A percentile compares a stretch with the other conserved stretches of the same genome.
phyloP scores from a whole-genome alignment of 92 coral and sea anemone genomes.

The Phymanthus crucifer region DNA sequence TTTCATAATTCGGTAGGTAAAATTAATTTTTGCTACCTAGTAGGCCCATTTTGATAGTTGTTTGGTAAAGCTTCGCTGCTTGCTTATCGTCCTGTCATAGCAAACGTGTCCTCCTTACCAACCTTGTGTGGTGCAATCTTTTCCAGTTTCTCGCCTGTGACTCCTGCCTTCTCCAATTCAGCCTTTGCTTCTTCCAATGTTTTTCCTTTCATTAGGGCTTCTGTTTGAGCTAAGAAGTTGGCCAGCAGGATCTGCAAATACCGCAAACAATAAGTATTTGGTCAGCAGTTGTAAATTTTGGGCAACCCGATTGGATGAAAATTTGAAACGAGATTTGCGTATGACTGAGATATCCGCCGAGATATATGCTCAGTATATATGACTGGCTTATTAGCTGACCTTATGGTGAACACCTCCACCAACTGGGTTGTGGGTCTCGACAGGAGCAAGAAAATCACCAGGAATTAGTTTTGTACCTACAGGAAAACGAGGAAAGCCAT shows the following conservation, averaged over 20 bases:
- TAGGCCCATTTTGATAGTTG: too few relatives aligned
- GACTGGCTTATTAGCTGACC: constrained; percentile 34
- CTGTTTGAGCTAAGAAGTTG: constrained; percentile 94
- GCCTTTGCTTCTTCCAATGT: constrained; percentile 73
- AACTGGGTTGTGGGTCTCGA: constrained; percentile 90
- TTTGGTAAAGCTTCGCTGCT: too few relatives aligned
- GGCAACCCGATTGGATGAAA: too few relatives aligned
- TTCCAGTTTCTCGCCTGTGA: constrained; percentile 65
- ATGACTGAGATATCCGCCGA: too few relatives aligned
- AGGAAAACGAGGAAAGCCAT: neutral
- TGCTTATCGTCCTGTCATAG: too few relatives aligned
- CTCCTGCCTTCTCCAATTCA: constrained; percentile 80
- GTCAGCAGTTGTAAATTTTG: too few relatives aligned
- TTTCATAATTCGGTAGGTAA: too few relatives aligned
- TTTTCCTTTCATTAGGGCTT: constrained; percentile 97
- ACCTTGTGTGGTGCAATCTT: constrained; percentile 88
- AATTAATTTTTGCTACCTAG: too few relatives aligned
- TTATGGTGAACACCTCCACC: constrained; percentile 82
- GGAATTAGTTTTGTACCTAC: constrained; percentile 89
- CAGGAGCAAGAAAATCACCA: constrained; percentile 87
- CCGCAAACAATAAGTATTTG: neutral
- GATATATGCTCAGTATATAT: too few relatives aligned
- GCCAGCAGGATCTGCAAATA: constrained; percentile 77
- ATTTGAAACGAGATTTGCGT: too few relatives aligned
- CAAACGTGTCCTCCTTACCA: neutral